Base-by-base conservation (phyloP, 2,888 invertebrate species). In the Drosophila maculinotata region DNA sequence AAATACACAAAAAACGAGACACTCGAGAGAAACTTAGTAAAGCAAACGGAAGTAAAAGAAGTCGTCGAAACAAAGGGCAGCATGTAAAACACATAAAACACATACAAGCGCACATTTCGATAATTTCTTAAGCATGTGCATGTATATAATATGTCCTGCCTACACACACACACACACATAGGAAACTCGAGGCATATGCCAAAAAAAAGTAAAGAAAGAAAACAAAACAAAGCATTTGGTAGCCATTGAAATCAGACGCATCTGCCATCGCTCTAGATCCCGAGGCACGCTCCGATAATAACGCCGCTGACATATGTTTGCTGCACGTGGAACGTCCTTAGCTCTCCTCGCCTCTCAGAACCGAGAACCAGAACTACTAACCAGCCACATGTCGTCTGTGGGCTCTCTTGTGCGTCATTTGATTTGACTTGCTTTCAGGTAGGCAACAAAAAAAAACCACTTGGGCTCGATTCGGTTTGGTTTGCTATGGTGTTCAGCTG, bases 11-110 rank as follows among this genome's bases (percentile, higher is more conserved):
- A 56, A 31, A 59, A 57, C 9, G 12, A 60, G 65, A 26, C 63
- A 68, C 79, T 79, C 52, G 48, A 79, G 42, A 71, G 35, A 42
- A 57, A 39, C 57, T 60, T 52, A 59, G 53, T 54, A 44, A 56
- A 51, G 58, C 63, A 64, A 84, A 63, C 80, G 87, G 80, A 80
- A 81, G 84, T 87, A 58, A 57, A 51, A 63, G 48, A 70, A 78
- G 76, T 48, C 28, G 52, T 17, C 10, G 45, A 47, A 57, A 36
- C 64, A 60, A 57, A 76, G 17, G 53, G 38, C 25, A 30, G 30
- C 56, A 48, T 57, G 39, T 70, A 69, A 62, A 15, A 45, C 26
- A 35, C 26, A 39, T 35, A 9, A 39, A 26, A 15, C n/a, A 33
- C 39, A 45, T 26, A 25, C 33, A 57, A 44, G 26, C 63, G 42